Evolutionary conservation across 1,140 invertebrate genomes (phyloP), one percentile per base, ranked within the genome.

Genomic region (Acromyrmex heyeri): DNA sequence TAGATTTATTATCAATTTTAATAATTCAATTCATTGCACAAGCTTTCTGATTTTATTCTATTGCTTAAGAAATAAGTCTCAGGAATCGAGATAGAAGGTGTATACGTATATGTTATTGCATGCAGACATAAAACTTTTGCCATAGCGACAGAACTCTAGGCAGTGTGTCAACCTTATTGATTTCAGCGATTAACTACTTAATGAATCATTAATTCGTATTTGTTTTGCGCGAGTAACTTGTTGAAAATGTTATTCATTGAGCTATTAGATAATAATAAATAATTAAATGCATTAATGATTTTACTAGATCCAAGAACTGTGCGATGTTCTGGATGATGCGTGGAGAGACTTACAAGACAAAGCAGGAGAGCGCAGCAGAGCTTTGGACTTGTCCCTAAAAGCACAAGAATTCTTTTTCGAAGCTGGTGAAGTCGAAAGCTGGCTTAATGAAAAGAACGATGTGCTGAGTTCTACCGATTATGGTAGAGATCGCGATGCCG

Each of bases 331-430:
- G 64, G 95, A 96, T 81, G 94, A 96, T 2, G 96, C 97, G 0
- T 98, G 98, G 97, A 93, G 95, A 18, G 96, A 97, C 85, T 95
- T 98, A 48, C 96, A 97, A 62, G 95, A 96, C 8, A 97, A 97
- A 86, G 97, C 97, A 1, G 95, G 96, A 21, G 97, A 97, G 86
- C 96, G 98, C 30, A 97, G 96, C 57, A 97, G 96, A 53, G 97
- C 97, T 86, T 95, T 99, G 44, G 98, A 99, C 91, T 96, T 98
- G 34, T 98, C 98, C 0, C 95, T 99, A 59, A 98, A 97, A 93
- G 97, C 98, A 18, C 98, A 99, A 95, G 98, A 98, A 95, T 98
- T 98, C 95, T 97, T 98, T 94, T 98, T 97, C 92, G 98, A 99
- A 94, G 97, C 98, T 7, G 97, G 97, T 85, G 99, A 99, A 95